Evolutionary conservation across 2,888 invertebrate species (phyloP), one percentile per base, ranked within the genome.

Genomic region (Mythimna loreyi): DNA sequence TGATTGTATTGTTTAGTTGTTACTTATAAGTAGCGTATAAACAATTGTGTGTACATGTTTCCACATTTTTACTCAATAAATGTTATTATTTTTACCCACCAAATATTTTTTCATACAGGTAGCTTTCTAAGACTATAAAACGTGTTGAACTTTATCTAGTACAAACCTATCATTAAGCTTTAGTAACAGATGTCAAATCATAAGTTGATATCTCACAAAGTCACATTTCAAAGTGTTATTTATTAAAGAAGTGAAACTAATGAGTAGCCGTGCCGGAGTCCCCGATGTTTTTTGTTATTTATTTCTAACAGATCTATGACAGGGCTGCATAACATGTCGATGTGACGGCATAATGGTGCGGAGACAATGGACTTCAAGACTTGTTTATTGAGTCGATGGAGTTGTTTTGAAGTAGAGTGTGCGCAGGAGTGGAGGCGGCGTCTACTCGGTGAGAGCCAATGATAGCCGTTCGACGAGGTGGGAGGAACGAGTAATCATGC

Each of bases 311-410:
- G 90, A 92, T 92, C 91, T 93, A 92, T 92, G 93, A 93, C 88
- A 87, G 90, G 87, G 85, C 84, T 86, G 86, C 87, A 87, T 87
- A 89, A 87, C 89, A 89, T 90, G 89, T 91, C 89, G 88, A 89
- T 88, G 89, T 92, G 92, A 92, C 91, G 91, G 92, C 88, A 90
- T 93, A 93, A 93, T 92, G 90, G 91, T 91, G 86, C 86, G 86
- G 91, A 93, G 92, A 94, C 94, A 95, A 95, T 94, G 93, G 94
- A 92, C 90, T 91, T 92, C 90, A 92, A 93, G 94, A 93, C 94
- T 94, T 93, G 94, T 94, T 95, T 94, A 94, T 94, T 92, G 92
- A 92, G 91, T 90, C 87, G 92, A 94, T 94, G 93, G 94, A 95
- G 94, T 93, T 92, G 93, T 94, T 93, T 92, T 92, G 91, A 93